phyloP scores from a whole-genome alignment of 1,140 invertebrate genomes.

The Drosophila auraria region DNA sequence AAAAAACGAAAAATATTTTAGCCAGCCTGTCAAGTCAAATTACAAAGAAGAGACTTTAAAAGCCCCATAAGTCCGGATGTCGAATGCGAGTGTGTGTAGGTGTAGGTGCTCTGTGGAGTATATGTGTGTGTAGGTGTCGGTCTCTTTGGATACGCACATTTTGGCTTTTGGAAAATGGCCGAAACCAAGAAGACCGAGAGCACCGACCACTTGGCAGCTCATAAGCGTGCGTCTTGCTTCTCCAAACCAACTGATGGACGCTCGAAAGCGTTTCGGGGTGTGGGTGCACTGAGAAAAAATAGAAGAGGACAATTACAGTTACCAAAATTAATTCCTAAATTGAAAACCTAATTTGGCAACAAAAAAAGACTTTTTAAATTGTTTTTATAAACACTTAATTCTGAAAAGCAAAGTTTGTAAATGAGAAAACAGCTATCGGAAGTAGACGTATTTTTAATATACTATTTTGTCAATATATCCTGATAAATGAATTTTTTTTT shows the following conservation, averaged over 20 bases:
- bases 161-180: slow-evolving; percentile 47
- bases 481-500: no score
- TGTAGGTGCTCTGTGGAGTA: not conserved
- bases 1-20: slow-evolving; percentile 16
- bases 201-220: slow-evolving; percentile 46
- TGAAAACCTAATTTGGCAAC: no score
- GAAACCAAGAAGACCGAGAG: slow-evolving; percentile 44
- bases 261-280: slow-evolving; percentile 4
- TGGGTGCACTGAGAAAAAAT: slow-evolving; percentile 10
- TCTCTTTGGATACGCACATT: slow-evolving; percentile 42
- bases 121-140: slow-evolving; percentile 8
- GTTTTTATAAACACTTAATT: no score
- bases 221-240: slow-evolving; percentile 33
- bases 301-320: no score
- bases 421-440: no score
- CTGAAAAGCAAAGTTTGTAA: no score
- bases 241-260: slow-evolving; percentile 19
- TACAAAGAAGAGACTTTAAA: slow-evolving; percentile 52
- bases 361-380: no score
- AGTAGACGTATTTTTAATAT: no score
- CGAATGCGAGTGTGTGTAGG: slow-evolving; percentile 8
- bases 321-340: no score
- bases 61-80: slow-evolving; percentile 45
- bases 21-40: slow-evolving; percentile 45
- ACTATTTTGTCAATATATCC: no score